Evolutionary conservation across 2,113 vertebrate genomes (phyloP).

Genomic region (Actinemys pallida): DNA sequence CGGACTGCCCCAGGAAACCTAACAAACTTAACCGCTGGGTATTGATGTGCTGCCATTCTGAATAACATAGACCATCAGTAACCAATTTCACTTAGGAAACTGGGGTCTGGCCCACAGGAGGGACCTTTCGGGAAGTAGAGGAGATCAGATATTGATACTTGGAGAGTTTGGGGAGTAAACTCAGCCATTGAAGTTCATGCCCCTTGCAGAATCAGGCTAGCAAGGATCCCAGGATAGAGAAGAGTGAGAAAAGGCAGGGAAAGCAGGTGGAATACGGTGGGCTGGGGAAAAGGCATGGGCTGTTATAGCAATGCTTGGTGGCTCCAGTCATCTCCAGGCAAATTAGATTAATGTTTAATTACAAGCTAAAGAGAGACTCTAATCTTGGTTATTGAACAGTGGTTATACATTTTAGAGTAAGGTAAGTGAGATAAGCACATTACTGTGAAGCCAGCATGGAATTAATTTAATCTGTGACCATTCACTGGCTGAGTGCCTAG

Average conservation of each 20-base stretch:
- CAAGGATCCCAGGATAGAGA: not conserved
- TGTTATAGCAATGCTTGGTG: not conserved
- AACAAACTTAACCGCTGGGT: not conserved
- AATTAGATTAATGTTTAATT: conserved; percentile 40
- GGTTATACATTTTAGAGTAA: conserved; percentile 17
- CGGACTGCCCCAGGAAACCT: not conserved
- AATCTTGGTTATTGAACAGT: conserved; percentile 31
- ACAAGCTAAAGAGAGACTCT: conserved; percentile 37
- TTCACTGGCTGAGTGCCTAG: conserved; percentile 15
- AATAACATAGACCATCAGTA: not conserved
- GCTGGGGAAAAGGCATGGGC: not conserved
- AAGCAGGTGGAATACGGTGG: not conserved
- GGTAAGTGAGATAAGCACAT: not conserved
- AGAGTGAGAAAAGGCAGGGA: not conserved
- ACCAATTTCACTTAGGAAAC: not conserved
- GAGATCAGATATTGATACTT: not conserved
- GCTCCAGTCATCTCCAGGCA: not conserved
- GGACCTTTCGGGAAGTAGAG: not conserved
- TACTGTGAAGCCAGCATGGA: not conserved
- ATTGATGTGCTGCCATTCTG: not conserved
- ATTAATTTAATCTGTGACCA: conserved; percentile 44
- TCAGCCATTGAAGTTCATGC: not conserved
- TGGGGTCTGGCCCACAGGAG: not conserved
- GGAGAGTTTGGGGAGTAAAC: not conserved
- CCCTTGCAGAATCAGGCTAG: not conserved